phyloP scores from a whole-genome alignment of 2,888 invertebrate genomes.

The Melikaiella ostensackeni region DNA sequence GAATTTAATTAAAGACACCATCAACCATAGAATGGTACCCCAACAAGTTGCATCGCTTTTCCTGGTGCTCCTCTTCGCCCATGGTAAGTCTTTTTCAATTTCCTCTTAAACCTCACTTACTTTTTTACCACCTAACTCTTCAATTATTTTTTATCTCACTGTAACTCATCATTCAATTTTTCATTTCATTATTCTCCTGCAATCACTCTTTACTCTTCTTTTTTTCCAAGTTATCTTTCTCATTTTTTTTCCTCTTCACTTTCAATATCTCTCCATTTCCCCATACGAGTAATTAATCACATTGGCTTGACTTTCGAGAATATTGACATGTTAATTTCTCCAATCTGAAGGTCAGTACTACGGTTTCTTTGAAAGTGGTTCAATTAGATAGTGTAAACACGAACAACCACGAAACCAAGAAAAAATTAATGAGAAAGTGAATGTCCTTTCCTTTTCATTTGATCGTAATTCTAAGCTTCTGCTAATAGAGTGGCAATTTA shows the following conservation, averaged over 20 bases:
- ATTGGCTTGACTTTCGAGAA: neutral
- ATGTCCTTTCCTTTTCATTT: neutral
- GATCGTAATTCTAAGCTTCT: neutral
- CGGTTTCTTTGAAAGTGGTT: conserved; percentile 24
- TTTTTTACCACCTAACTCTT: neutral
- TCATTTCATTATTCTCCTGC: conserved; percentile 18
- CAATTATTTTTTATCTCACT: conserved; percentile 2
- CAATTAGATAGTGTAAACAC: conserved; percentile 5
- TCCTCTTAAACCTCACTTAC: neutral
- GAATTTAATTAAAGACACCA: conserved; percentile 55
- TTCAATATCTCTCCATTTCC: neutral
- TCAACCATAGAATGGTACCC: conserved; percentile 65
- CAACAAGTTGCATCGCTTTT: conserved; percentile 66
- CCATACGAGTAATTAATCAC: neutral
- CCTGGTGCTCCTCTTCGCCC: conserved; percentile 67
- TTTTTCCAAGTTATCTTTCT: neutral
- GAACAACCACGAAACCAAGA: neutral
- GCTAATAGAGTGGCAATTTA: neutral
- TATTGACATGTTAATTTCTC: conserved; percentile 5
- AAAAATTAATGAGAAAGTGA: neutral
- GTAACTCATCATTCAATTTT: conserved; percentile 24
- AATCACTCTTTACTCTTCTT: neutral
- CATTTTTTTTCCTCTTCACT: too few relatives aligned
- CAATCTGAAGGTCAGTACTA: conserved; percentile 19
- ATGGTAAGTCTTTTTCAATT: conserved; percentile 66